These are phyloP conservation scores for Euphydryas editha DNA, from an alignment of 2,888 invertebrate species.

Conservation along the genomic window DNA sequence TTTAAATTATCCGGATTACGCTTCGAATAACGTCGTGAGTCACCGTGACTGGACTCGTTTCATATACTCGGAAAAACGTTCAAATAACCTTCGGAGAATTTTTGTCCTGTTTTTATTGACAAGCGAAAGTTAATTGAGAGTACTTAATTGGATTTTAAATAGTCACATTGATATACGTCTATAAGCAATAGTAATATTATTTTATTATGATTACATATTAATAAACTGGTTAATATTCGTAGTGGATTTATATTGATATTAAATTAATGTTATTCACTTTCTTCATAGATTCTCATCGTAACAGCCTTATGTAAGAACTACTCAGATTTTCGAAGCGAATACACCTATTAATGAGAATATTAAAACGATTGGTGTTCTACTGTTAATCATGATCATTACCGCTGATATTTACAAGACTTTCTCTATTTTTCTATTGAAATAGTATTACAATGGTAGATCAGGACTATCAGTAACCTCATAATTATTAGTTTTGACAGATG, in stretches of 20 bases:
- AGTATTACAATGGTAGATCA: too few species aligned
- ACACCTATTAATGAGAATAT: neutral
- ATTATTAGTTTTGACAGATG: too few species aligned
- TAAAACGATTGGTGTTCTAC: neutral
- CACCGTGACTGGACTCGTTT: constrained; percentile 29
- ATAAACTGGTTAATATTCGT: neutral
- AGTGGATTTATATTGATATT: neutral
- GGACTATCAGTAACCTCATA: too few species aligned
- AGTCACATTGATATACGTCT: neutral
- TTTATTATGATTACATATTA: neutral
- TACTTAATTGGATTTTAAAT: neutral
- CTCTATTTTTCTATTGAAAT: neutral
- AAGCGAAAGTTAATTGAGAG: constrained; percentile 8
- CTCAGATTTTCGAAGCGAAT: neutral
- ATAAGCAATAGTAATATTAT: neutral
- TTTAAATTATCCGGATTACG: constrained; percentile 18
- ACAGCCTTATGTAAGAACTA: neutral
- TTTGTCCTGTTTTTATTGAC: constrained; percentile 2
- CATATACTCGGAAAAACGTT: constrained; percentile 15
- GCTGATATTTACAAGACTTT: constrained; percentile 8
- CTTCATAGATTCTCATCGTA: neutral
- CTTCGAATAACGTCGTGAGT: constrained; percentile 24
- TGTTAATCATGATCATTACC: constrained; percentile 4
- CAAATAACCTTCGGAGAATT: constrained; percentile 10
- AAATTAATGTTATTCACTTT: neutral